A percentile compares a stretch with the other conserved stretches of the same genome.
phyloP scores from a whole-genome alignment of 2,888 invertebrate genomes.

The Nemotelus pantherinus region DNA sequence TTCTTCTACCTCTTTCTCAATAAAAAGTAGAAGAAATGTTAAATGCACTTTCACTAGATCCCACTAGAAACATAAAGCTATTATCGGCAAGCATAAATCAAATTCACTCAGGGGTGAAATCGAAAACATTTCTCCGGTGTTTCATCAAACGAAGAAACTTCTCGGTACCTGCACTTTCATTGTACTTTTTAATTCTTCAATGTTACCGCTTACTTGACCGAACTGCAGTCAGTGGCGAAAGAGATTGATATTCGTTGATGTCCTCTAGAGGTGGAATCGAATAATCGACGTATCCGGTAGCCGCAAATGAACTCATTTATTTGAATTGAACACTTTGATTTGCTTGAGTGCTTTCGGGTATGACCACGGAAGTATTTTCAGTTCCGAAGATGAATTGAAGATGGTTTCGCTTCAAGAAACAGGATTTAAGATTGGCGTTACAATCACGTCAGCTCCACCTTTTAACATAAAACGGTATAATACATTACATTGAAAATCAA shows the following conservation, averaged over 20 bases:
- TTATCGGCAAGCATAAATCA: slow-evolving; percentile 23
- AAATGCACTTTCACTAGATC: background rate
- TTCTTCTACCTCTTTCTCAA: too few relatives aligned
- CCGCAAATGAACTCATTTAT: slow-evolving; percentile 16
- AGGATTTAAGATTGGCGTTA: too few relatives aligned
- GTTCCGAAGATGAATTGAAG: too few relatives aligned
- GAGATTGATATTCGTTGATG: slow-evolving; percentile 20
- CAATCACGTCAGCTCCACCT: too few relatives aligned
- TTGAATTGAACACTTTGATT: slow-evolving; percentile 20
- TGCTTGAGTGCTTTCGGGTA: background rate
- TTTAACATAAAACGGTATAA: too few relatives aligned
- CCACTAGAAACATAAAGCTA: background rate
- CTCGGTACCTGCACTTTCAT: slow-evolving; percentile 12
- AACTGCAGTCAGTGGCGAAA: background rate
- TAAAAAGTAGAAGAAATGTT: too few relatives aligned
- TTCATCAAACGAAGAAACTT: slow-evolving; percentile 1
- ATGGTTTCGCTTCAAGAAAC: too few relatives aligned
- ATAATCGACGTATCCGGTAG: background rate
- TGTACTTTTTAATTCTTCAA: slow-evolving; percentile 11
- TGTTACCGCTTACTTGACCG: background rate
- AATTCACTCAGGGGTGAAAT: slow-evolving; percentile 23
- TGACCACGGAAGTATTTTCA: background rate
- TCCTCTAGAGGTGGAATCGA: background rate
- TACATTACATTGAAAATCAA: too few relatives aligned
- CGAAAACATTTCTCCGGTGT: slow-evolving; percentile 6